Conservation (phyloP, 2,888 invertebrate species). For the Lepas anatifera region DNA sequence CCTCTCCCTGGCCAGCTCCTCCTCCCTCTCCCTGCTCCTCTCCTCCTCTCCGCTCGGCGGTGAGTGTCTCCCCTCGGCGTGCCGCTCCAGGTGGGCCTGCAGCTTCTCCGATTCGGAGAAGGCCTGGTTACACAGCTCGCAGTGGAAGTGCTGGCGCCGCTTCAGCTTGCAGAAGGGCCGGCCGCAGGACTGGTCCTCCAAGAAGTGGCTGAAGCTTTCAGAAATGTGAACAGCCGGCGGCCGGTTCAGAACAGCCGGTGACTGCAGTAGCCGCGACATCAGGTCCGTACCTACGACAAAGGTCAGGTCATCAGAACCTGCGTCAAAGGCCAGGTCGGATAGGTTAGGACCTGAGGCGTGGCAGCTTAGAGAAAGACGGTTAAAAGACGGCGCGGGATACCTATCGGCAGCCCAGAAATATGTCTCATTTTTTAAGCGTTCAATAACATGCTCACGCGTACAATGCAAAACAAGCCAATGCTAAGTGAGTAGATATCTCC, state of each 20-base stretch:
- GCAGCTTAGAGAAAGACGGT: no score
- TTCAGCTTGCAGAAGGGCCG: slow-evolving; percentile 68
- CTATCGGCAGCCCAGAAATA: no score
- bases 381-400: no score
- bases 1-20: slow-evolving; percentile 9
- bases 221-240: slow-evolving; percentile 34
- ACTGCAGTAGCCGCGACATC: slow-evolving; percentile 16
- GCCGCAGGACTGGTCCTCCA: slow-evolving; percentile 53
- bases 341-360: no score
- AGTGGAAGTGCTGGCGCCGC: slow-evolving; percentile 63
- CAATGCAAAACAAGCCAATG: no score
- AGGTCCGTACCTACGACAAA: slow-evolving; percentile 13
- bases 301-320: no score
- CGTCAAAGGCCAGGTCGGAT: no score
- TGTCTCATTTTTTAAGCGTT: no score
- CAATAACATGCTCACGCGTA: no score
- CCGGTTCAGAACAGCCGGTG: slow-evolving; percentile 11
- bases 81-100: slow-evolving; percentile 55
- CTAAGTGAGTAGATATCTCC: no score
- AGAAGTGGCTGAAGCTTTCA: slow-evolving; percentile 49
- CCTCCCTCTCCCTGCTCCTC: slow-evolving; percentile 14
- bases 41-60: slow-evolving; percentile 3
- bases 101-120: slow-evolving; percentile 58
- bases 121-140: slow-evolving; percentile 62
- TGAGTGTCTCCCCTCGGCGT: slow-evolving; percentile 30